These are phyloP conservation scores for Blastomussa wellsi DNA, from an alignment of 92 coral and sea anemone genomes.

Conservation along the genomic window DNA sequence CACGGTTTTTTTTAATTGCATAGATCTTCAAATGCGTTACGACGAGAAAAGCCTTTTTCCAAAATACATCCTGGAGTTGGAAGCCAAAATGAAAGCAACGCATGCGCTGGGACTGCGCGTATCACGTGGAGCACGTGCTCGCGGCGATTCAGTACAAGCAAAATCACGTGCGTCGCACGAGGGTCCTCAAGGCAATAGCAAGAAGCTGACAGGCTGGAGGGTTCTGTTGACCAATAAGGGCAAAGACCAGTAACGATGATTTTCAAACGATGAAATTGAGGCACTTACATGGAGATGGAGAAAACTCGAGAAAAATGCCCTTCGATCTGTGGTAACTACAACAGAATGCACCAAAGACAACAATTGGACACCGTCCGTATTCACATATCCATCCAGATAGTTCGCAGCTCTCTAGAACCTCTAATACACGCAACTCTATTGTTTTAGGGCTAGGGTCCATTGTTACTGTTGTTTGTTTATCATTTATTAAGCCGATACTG, in stretches of 20 bases:
- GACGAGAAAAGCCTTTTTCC: constrained; percentile 97
- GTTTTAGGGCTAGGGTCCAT: too few relatives aligned
- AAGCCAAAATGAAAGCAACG: constrained; percentile 88
- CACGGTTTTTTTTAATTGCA: background rate
- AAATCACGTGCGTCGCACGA: constrained; percentile 33
- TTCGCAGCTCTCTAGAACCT: too few relatives aligned
- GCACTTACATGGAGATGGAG: background rate
- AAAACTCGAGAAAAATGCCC: background rate
- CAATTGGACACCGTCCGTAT: too few relatives aligned
- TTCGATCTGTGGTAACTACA: background rate
- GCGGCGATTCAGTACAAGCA: constrained; percentile 23
- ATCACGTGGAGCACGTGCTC: constrained; percentile 70
- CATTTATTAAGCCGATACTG: too few relatives aligned
- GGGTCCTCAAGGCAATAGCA: constrained; percentile 11
- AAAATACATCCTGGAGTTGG: constrained; percentile 93
- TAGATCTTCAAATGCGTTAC: constrained; percentile 95
- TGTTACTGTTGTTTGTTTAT: too few relatives aligned
- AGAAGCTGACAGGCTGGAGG: constrained; percentile 24
- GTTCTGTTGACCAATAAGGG: constrained; percentile 24
- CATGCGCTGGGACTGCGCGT: constrained; percentile 80
- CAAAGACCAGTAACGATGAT: background rate
- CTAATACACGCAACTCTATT: too few relatives aligned
- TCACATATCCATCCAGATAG: too few relatives aligned
- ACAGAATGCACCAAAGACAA: background rate
- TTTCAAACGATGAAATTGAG: background rate